Evolutionary conservation across 2,113 vertebrate species (phyloP).

Genomic region (Alexandromys fortis): DNA sequence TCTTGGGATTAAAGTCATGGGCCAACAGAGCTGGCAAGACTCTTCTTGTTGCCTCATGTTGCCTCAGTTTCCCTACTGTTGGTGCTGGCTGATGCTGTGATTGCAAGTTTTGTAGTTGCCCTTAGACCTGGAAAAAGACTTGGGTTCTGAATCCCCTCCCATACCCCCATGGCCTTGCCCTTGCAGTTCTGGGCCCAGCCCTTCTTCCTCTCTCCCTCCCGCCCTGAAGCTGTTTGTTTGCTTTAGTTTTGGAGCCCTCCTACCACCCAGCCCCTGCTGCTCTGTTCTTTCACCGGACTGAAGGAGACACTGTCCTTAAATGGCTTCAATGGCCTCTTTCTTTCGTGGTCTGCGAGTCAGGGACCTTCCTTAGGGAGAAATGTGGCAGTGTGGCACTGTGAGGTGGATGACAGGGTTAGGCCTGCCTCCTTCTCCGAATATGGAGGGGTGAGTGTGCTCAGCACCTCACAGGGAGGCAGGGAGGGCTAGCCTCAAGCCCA

Average conservation of each 20-base stretch:
- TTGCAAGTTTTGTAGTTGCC: conserved; percentile 14
- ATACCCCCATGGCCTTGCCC: background rate
- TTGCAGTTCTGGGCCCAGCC: background rate
- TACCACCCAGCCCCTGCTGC: conserved; percentile 2
- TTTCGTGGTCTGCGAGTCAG: conserved; percentile 33
- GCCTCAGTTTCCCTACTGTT: conserved; percentile 39
- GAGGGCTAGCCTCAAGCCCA: background rate
- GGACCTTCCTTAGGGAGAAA: conserved; percentile 27
- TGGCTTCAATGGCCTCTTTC: conserved; percentile 43
- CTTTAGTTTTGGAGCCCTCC: background rate
- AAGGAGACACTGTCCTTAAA: conserved; percentile 52
- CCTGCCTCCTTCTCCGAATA: background rate
- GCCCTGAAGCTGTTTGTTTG: background rate
- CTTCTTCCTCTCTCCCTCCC: background rate
- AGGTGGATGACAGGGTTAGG: background rate
- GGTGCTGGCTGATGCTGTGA: background rate
- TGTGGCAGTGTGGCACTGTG: background rate
- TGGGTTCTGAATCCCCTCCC: background rate
- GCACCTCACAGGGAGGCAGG: background rate
- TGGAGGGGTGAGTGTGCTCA: background rate
- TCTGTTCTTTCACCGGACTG: conserved; percentile 36
- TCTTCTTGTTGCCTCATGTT: conserved; percentile 29
- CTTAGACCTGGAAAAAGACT: background rate
- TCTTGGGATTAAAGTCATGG: background rate
- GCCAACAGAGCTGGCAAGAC: background rate